phyloP scores from a whole-genome alignment of 2,113 vertebrate species.

The Chionodraco myersi region DNA sequence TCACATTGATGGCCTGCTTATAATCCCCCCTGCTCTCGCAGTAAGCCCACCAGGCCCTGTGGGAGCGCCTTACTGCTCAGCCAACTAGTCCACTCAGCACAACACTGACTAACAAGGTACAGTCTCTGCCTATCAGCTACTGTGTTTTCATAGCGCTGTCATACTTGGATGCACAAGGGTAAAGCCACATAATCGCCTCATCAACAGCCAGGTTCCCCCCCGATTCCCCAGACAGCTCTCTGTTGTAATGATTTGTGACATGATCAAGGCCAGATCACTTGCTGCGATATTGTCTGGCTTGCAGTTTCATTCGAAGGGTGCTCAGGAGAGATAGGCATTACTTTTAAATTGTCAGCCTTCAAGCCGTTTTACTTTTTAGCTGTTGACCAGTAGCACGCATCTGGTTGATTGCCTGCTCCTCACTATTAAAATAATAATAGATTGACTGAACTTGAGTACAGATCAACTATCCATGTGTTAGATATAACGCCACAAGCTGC shows the following conservation, averaged over 20 bases:
- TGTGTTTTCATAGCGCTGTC: conserved; percentile 67
- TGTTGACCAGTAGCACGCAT: conserved; percentile 1
- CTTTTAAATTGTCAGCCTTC: conserved; percentile 64
- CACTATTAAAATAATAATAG: conserved; percentile 26
- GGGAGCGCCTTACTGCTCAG: conserved; percentile 62
- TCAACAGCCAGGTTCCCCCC: conserved; percentile 72
- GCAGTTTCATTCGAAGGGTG: conserved; percentile 64
- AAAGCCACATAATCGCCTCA: conserved; percentile 81
- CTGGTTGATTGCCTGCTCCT: background rate
- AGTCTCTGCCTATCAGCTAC: conserved; percentile 56
- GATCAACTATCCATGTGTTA: background rate
- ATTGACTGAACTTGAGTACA: conserved; percentile 25
- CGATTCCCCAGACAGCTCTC: conserved; percentile 68
- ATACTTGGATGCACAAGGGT: conserved; percentile 69
- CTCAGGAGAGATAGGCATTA: conserved; percentile 59
- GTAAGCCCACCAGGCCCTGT: conserved; percentile 55
- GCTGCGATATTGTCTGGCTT: conserved; percentile 68
- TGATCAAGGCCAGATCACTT: conserved; percentile 78
- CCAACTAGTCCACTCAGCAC: conserved; percentile 70
- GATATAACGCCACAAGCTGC: background rate
- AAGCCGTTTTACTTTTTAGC: conserved; percentile 48
- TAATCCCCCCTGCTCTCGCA: conserved; percentile 59
- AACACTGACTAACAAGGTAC: conserved; percentile 79
- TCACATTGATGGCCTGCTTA: conserved; percentile 57
- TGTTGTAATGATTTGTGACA: conserved; percentile 77